Base-by-base conservation (phyloP, 2,888 invertebrate species). In the Tortrix viridana region DNA sequence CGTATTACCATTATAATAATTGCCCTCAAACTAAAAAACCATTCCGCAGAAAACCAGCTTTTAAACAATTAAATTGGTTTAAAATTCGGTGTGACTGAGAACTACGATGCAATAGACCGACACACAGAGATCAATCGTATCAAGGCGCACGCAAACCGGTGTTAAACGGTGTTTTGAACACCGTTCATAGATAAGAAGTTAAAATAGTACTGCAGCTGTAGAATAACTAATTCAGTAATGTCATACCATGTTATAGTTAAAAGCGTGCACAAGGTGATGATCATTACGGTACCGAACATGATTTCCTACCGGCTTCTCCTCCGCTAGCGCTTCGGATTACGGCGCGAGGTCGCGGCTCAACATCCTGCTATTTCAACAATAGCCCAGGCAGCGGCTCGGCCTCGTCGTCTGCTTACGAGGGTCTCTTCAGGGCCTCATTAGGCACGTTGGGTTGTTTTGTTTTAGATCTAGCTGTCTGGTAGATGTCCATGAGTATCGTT, bases 281-380 rank as follows among this genome's bases (percentile, higher is more conserved):
- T 78, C 72, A 79, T 85, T 82, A 79, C 71, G 75, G 71, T 82
- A 79, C 71, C 76, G 71, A 82, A 82, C 82, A 84, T 81, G 69
- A 74, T 80, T 88, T 87, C 85, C 85, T 67, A 57, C 60, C 38
- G 32, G 54, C 43, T 82, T 75, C 72, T 78, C 72, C 70, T 57
- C 72, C 76, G 70, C 77, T 76, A 74, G 82, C 74, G 71, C 78
- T 80, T 84, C 74, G 74, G 80, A 79, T 85, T 81, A 82, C 75
- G 73, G 74, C 73, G 70, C 80, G 79, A 88, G 86, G 81, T 74
- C 77, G 75, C 74, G 74, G 74, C 71, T 80, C 76, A 79, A 80
- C 77, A 86, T 87, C 85, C 85, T 85, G 82, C 80, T 81, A 80
- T 79, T 76, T 80, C 70, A 77, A 86, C 84, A 85, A 84, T 82